Conservation (phyloP, 1,140 invertebrate species). For the Drosophila serrata region DNA sequence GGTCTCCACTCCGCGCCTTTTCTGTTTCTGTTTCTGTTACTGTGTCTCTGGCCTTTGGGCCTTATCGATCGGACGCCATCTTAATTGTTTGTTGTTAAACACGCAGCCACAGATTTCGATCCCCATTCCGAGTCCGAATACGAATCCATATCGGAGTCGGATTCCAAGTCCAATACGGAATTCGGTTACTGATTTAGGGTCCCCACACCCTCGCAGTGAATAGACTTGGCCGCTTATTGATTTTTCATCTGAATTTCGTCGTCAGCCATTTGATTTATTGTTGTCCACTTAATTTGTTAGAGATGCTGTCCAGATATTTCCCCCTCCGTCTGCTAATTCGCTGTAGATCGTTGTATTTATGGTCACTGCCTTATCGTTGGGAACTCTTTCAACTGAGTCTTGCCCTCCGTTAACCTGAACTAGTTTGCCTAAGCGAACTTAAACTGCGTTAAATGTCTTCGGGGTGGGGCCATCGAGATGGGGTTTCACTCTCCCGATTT, state of each 20-base stretch:
- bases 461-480: slow-evolving; percentile 37
- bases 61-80: slow-evolving; percentile 83
- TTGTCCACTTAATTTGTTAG: slow-evolving; percentile 81
- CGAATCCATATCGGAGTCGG: slow-evolving; percentile 23
- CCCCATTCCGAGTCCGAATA: slow-evolving; percentile 36
- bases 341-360: slow-evolving; percentile 57
- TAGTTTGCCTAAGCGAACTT: slow-evolving; percentile 44
- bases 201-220: slow-evolving; percentile 37
- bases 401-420: slow-evolving; percentile 48
- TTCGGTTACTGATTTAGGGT: slow-evolving; percentile 48
- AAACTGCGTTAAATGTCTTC: slow-evolving; percentile 58
- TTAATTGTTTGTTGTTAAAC: slow-evolving; percentile 84
- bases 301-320: slow-evolving; percentile 76
- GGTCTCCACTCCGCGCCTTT: slow-evolving; percentile 5
- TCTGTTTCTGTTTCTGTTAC: slow-evolving; percentile 30
- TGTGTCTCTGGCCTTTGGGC: slow-evolving; percentile 51
- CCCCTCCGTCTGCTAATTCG: slow-evolving; percentile 57
- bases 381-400: slow-evolving; percentile 22
- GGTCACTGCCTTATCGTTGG: slow-evolving; percentile 39
- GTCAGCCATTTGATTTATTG: slow-evolving; percentile 77
- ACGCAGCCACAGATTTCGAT: slow-evolving; percentile 61
- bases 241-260: slow-evolving; percentile 84
- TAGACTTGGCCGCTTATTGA: slow-evolving; percentile 80
- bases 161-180: slow-evolving; percentile 22
- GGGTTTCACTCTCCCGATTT: slow-evolving; percentile 42